A percentile compares a stretch with the other conserved stretches of the same genome.
Conservation (phyloP, 2,888 invertebrate genomes). For the Erebia palarica region DNA sequence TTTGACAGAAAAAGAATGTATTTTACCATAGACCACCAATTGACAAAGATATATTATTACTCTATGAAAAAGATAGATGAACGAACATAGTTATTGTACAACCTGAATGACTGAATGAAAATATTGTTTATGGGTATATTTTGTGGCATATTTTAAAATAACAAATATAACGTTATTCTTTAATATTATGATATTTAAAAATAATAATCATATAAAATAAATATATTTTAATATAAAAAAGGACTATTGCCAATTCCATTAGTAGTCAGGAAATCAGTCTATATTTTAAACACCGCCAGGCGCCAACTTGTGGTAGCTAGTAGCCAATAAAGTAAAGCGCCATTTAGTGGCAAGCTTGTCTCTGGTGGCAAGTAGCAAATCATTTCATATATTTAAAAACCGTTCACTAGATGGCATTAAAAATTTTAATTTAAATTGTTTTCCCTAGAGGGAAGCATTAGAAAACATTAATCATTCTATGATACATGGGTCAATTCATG, state of each 20-base stretch:
- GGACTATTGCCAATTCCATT: too few relatives aligned
- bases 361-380: conserved; percentile 41
- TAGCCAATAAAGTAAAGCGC: background rate
- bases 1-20: conserved; percentile 76
- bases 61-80: conserved; percentile 6
- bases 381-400: background rate
- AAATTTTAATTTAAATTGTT: conserved; percentile 22
- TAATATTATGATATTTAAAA: too few relatives aligned
- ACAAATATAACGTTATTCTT: too few relatives aligned
- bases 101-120: background rate
- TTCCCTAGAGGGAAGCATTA: conserved; percentile 51
- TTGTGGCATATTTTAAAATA: background rate
- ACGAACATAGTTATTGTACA: too few relatives aligned
- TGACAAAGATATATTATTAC: background rate
- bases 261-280: too few relatives aligned
- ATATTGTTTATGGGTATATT: background rate
- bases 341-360: conserved; percentile 41
- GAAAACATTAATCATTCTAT: conserved; percentile 27
- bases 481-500: conserved; percentile 29
- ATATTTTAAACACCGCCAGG: background rate
- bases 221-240: background rate
- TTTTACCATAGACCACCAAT: conserved; percentile 41
- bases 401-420: conserved; percentile 43
- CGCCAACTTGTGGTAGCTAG: background rate
- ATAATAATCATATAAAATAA: background rate